A percentile compares a stretch with the other conserved stretches of the same genome.
Conservation (phyloP, 2,888 invertebrate species). For the Amphipoea lucens region DNA sequence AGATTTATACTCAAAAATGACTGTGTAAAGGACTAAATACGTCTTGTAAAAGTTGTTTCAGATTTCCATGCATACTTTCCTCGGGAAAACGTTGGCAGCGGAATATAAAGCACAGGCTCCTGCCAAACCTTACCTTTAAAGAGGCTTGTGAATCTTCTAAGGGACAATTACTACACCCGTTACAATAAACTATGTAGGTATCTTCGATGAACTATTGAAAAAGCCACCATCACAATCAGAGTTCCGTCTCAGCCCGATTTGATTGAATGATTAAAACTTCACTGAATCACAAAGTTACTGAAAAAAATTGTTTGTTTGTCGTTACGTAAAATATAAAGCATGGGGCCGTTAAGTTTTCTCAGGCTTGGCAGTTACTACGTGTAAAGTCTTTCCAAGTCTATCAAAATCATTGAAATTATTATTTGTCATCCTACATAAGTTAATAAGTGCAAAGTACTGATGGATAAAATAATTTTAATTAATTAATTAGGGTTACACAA, state of each 20-base stretch:
- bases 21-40: not conserved
- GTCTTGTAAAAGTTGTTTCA: not conserved
- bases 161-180: not conserved
- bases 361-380: not conserved
- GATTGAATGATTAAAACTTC: not conserved
- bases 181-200: not conserved
- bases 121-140: not conserved
- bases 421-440: not conserved
- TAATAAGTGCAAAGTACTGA: not conserved
- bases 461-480: not conserved
- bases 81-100: not conserved
- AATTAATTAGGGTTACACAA: conserved; percentile 10
- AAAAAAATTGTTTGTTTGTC: not conserved
- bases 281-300: not conserved
- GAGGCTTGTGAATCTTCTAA: not conserved
- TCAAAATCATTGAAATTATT: conserved; percentile 2
- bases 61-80: not conserved
- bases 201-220: not conserved
- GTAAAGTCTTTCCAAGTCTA: not conserved
- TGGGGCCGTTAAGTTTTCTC: not conserved
- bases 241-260: not conserved
- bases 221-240: not conserved
- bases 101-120: not conserved
- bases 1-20: not conserved
- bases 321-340: not conserved